phyloP scores from a whole-genome alignment of 2,797 vertebrate genomes.

The Galagoides demidoff region DNA sequence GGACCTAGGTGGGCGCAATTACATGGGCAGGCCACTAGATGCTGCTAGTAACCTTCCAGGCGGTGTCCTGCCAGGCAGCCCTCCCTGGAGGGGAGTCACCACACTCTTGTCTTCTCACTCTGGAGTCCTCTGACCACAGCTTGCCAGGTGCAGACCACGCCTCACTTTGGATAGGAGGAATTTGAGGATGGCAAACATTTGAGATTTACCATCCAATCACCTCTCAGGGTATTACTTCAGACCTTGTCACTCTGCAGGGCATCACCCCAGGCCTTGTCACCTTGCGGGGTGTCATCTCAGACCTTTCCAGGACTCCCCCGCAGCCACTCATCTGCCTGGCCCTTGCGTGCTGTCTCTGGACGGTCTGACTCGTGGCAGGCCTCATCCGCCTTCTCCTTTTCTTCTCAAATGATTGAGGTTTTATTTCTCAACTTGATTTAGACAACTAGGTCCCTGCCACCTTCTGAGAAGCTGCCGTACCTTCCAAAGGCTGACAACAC shows the following conservation, averaged over 20 bases:
- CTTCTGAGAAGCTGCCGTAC: neutral
- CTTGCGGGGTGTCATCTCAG: too few relatives aligned
- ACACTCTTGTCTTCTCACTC: neutral
- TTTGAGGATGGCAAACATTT: neutral
- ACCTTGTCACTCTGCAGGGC: too few relatives aligned
- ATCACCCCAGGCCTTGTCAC: too few relatives aligned
- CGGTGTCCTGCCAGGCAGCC: neutral
- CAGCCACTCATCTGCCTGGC: too few relatives aligned
- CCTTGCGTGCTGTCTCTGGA: too few relatives aligned
- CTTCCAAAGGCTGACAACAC: neutral
- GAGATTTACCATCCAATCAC: neutral
- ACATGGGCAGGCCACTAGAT: constrained; percentile 67
- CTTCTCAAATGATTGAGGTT: neutral
- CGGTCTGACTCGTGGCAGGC: neutral
- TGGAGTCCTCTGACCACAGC: neutral
- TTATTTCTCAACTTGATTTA: neutral
- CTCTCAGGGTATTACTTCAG: too few relatives aligned
- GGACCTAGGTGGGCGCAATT: constrained; percentile 29
- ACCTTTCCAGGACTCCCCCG: too few relatives aligned
- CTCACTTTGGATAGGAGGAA: neutral
- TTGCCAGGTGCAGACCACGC: neutral
- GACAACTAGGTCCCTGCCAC: neutral
- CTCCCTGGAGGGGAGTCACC: neutral
- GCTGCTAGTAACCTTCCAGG: constrained; percentile 74
- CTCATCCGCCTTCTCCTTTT: neutral